phyloP scores from a whole-genome alignment of 1,140 invertebrate species.

The Saccostrea glomerata region DNA sequence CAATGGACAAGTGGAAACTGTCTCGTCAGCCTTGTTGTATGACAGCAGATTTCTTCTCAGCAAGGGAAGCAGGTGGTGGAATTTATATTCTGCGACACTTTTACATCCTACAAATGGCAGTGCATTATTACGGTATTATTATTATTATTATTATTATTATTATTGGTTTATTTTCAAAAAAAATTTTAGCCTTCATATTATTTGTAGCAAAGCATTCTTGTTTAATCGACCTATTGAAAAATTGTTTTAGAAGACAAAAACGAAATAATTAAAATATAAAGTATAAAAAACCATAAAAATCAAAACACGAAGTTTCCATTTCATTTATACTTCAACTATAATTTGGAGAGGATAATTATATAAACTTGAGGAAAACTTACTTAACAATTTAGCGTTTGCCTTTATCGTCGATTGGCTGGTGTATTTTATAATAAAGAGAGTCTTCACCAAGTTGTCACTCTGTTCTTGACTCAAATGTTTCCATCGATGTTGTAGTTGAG shows the following conservation, averaged over 20 bases:
- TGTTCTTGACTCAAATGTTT: background rate
- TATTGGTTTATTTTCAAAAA: too few relatives aligned
- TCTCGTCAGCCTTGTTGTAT: background rate
- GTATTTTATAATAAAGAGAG: background rate
- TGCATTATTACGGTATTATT: too few relatives aligned
- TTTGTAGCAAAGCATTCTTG: too few relatives aligned
- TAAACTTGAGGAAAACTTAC: background rate
- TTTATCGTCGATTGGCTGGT: background rate
- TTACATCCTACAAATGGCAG: background rate
- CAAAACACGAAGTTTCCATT: too few relatives aligned
- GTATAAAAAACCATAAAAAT: too few relatives aligned
- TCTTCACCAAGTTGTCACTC: background rate
- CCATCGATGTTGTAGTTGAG: background rate
- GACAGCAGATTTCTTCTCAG: constrained; percentile 1
- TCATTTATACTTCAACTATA: too few relatives aligned
- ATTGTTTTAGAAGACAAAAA: too few relatives aligned
- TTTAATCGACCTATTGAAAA: too few relatives aligned
- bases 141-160: too few relatives aligned
- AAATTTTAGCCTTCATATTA: too few relatives aligned
- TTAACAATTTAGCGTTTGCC: background rate
- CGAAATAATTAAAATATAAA: too few relatives aligned
- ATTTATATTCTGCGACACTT: background rate
- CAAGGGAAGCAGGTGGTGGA: background rate
- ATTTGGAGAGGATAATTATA: too few relatives aligned
- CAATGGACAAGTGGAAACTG: background rate